Evolutionary conservation across 2,888 invertebrate species (phyloP).

Genomic region (Antitype chi): DNA sequence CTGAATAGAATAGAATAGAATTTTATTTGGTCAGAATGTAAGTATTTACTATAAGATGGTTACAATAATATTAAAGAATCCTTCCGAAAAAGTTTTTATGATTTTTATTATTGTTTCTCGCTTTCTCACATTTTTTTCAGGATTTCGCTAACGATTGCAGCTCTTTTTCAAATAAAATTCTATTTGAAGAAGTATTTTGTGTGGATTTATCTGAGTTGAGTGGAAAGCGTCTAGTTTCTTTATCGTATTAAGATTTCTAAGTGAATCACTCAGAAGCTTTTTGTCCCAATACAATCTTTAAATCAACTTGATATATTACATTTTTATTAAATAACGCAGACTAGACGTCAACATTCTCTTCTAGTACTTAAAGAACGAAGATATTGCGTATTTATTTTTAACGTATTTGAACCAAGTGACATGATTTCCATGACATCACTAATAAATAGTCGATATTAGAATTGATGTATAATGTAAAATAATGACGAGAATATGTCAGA

Average conservation of each 20-base stretch:
- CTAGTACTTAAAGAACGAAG: background rate
- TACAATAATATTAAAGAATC: too few relatives aligned
- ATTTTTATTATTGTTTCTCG: too few relatives aligned
- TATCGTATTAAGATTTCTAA: slow-evolving; percentile 17
- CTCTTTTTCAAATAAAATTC: slow-evolving; percentile 44
- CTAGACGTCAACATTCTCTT: background rate
- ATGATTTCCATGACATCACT: too few relatives aligned
- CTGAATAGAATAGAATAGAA: too few relatives aligned
- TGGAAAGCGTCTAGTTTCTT: slow-evolving; percentile 20
- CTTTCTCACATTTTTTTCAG: too few relatives aligned
- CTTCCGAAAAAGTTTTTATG: too few relatives aligned
- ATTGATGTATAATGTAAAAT: too few relatives aligned
- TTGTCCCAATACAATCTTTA: slow-evolving; percentile 20
- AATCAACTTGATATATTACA: slow-evolving; percentile 24
- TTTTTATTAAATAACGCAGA: slow-evolving; percentile 23
- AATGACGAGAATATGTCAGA: too few relatives aligned
- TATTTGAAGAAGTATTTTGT: slow-evolving; percentile 32
- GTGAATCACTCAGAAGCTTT: slow-evolving; percentile 34
- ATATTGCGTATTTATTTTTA: background rate
- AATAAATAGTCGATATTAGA: too few relatives aligned
- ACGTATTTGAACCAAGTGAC: too few relatives aligned
- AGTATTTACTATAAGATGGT: too few relatives aligned
- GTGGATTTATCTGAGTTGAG: slow-evolving; percentile 12
- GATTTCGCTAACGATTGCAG: slow-evolving; percentile 44
- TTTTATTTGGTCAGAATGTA: too few relatives aligned